Percentiles rank a stretch among this genome's conserved stretches.
Evolutionary conservation across 2,113 vertebrate species (phyloP).

Genomic region (Todiramphus saurophagus): DNA sequence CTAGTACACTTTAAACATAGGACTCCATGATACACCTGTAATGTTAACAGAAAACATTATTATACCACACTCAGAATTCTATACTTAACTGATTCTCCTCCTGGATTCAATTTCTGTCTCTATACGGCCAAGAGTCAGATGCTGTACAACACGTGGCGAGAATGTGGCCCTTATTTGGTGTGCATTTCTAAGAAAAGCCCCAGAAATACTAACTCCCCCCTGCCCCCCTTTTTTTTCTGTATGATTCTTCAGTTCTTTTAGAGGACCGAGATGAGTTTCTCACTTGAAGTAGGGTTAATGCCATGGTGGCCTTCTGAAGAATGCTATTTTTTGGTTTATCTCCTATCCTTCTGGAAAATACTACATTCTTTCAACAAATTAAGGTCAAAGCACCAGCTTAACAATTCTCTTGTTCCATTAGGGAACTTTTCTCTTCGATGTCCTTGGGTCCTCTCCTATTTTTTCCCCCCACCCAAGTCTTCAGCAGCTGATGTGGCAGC

Average conservation of each 20-base stretch:
- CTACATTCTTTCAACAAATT: not conserved
- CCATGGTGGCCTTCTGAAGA: not conserved
- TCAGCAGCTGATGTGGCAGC: not conserved
- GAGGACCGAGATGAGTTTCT: not conserved
- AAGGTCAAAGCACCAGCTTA: not conserved
- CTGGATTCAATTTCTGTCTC: not conserved
- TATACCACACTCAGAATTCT: not conserved
- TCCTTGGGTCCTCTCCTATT: not conserved
- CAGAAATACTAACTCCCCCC: not conserved
- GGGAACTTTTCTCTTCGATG: not conserved
- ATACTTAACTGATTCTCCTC: not conserved
- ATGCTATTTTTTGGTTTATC: not conserved
- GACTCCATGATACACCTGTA: not conserved
- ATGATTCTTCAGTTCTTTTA: not conserved
- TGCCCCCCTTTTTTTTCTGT: rapidly evolving
- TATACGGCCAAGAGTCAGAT: not conserved
- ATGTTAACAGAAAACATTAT: not conserved
- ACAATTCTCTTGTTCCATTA: not conserved
- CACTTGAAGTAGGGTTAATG: not conserved
- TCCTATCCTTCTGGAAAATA: not conserved
- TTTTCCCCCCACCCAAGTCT: not conserved
- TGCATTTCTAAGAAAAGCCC: not conserved
- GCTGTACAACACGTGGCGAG: not conserved
- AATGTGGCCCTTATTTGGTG: not conserved
- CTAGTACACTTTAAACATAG: not conserved